phyloP scores from a whole-genome alignment of 2,888 invertebrate species.

The Acanthococcus lagerstroemiae region DNA sequence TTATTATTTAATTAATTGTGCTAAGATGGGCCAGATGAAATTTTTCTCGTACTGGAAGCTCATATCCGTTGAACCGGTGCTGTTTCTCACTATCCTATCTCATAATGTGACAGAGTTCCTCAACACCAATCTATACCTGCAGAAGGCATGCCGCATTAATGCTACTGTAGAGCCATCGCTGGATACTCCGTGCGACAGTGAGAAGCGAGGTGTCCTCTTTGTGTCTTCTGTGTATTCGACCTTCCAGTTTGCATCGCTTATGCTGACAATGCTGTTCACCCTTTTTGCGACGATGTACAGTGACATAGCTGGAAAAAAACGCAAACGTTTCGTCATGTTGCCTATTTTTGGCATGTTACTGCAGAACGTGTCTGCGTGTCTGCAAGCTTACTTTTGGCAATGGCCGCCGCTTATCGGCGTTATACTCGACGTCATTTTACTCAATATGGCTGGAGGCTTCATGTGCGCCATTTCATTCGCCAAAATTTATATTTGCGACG shows the following conservation, averaged over 20 bases:
- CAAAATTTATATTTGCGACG: slow-evolving; percentile 3
- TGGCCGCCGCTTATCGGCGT: slow-evolving; percentile 33
- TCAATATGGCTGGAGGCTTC: background rate
- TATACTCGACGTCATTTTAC: background rate
- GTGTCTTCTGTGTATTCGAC: background rate
- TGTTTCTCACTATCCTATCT: background rate
- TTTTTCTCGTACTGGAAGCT: too few species aligned
- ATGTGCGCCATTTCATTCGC: background rate
- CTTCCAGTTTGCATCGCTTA: background rate
- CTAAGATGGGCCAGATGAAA: too few species aligned
- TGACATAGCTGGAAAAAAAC: slow-evolving; percentile 17
- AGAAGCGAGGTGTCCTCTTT: background rate
- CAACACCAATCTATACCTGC: slow-evolving; percentile 18
- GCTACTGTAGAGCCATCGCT: background rate
- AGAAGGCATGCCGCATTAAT: slow-evolving; percentile 14
- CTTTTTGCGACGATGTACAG: background rate
- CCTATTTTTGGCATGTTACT: slow-evolving; percentile 35
- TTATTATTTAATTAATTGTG: too few species aligned
- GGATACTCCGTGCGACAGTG: slow-evolving; percentile 20
- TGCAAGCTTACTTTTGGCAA: slow-evolving; percentile 35
- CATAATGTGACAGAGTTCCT: background rate
- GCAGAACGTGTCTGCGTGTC: slow-evolving; percentile 32
- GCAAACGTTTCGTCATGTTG: slow-evolving; percentile 33
- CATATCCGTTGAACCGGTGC: slow-evolving; percentile 12
- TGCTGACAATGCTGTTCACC: background rate